Conservation (phyloP, 2,797 vertebrate species). For the Arnoldichthys spilopterus region DNA sequence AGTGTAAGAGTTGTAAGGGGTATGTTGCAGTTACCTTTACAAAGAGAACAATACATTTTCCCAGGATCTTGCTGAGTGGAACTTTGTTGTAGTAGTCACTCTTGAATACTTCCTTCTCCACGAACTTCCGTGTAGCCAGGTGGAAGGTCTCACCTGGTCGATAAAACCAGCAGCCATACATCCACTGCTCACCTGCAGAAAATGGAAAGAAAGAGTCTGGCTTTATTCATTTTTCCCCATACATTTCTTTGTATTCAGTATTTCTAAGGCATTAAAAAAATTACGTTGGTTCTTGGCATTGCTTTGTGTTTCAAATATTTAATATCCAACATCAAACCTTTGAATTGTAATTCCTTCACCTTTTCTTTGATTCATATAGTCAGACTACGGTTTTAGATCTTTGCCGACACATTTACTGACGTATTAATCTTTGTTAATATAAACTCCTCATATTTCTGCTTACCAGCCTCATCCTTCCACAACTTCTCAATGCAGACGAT, state of each 20-base stretch:
- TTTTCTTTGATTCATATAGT: too few species aligned
- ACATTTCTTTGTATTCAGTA: not conserved
- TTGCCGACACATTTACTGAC: not conserved
- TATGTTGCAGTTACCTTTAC: conserved; percentile 85
- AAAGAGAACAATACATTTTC: conserved; percentile 97
- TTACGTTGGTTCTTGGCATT: not conserved
- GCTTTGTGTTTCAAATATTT: not conserved
- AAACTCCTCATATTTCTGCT: conserved; percentile 40
- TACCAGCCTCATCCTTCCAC: conserved; percentile 95
- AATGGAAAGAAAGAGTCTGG: not conserved
- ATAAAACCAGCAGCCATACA: conserved; percentile 98
- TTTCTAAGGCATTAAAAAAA: not conserved
- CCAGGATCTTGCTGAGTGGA: conserved; percentile 91
- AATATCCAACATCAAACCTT: too few species aligned
- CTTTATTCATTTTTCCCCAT: too few species aligned
- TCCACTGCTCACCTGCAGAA: conserved; percentile 90
- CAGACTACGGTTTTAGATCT: not conserved
- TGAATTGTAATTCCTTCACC: too few species aligned
- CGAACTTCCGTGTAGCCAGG: conserved; percentile 94
- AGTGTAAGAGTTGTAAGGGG: not conserved
- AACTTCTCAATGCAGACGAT: conserved; percentile 96
- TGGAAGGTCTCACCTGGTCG: conserved; percentile 97
- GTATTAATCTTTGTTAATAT: not conserved
- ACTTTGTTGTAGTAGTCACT: conserved; percentile 95
- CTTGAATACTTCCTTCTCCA: conserved; percentile 98